A percentile compares a stretch with the other conserved stretches of the same genome.
Conservation (phyloP, 2,113 vertebrate species). For the Dasyprocta punctata region DNA sequence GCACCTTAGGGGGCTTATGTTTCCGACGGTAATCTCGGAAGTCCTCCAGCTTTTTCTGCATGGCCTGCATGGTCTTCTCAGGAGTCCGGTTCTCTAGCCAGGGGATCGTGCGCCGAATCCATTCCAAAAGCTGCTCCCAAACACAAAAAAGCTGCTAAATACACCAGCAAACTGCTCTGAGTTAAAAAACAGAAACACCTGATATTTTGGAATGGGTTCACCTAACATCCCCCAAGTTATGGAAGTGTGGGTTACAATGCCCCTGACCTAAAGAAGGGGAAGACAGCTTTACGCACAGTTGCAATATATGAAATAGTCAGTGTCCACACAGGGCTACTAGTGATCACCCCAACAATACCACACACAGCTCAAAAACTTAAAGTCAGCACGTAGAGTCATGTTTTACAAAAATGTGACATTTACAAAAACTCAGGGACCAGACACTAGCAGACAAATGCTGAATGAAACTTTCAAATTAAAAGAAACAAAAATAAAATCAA, state of each 20-base stretch:
- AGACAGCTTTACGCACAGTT: background rate
- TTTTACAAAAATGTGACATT: constrained; percentile 71
- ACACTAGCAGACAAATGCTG: constrained; percentile 77
- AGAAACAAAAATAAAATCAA: background rate
- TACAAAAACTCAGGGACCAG: constrained; percentile 71
- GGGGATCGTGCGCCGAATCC: constrained; percentile 97
- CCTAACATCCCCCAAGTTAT: background rate
- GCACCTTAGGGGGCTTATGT: constrained; percentile 98
- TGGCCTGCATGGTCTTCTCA: constrained; percentile 96
- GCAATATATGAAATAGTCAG: background rate
- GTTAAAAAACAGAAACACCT: background rate
- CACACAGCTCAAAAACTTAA: background rate
- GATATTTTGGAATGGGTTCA: background rate
- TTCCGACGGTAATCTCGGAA: constrained; percentile 98
- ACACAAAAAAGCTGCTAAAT: constrained; percentile 16
- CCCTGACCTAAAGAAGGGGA: background rate
- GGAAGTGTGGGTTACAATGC: background rate
- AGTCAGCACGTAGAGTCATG: constrained; percentile 48
- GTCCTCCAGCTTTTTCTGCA: constrained; percentile 98
- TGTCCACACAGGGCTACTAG: background rate
- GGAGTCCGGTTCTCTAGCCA: constrained; percentile 97
- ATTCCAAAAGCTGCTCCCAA: constrained; percentile 92
- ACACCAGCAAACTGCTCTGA: background rate
- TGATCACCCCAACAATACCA: background rate
- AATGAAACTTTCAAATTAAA: constrained; percentile 62